phyloP scores from a whole-genome alignment of 2,888 invertebrate genomes.

The Nysson spinosus region DNA sequence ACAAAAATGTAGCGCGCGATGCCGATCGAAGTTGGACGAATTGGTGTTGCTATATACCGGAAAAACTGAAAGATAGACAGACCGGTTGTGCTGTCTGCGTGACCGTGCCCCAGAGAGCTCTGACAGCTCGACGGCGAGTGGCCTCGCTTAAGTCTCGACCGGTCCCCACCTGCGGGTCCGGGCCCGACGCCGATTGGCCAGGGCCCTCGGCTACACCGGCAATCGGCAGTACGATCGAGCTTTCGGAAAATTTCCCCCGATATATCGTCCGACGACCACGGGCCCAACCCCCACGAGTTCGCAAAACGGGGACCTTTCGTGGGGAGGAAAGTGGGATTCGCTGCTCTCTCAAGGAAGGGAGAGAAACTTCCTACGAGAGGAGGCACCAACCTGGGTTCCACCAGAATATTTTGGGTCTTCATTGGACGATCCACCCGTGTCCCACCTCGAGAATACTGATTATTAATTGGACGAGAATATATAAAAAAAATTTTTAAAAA shows the following conservation, averaged over 20 bases:
- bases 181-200: constrained; percentile 70
- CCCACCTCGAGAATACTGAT: background rate
- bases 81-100: constrained; percentile 72
- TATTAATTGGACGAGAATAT: constrained; percentile 8
- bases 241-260: constrained; percentile 74
- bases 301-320: constrained; percentile 32
- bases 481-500: constrained; percentile 2
- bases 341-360: constrained; percentile 35
- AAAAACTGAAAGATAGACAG: constrained; percentile 44
- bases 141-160: constrained; percentile 77
- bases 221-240: constrained; percentile 69
- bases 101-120: constrained; percentile 78
- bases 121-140: constrained; percentile 77
- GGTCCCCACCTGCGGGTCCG: constrained; percentile 70
- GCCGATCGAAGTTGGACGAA: background rate
- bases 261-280: constrained; percentile 54
- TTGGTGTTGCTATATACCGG: constrained; percentile 8
- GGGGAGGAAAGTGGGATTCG: constrained; percentile 61
- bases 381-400: constrained; percentile 23
- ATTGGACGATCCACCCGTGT: constrained; percentile 1
- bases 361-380: constrained; percentile 33
- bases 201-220: constrained; percentile 66
- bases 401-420: constrained; percentile 36
- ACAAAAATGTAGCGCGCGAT: too few species aligned
- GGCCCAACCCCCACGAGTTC: constrained; percentile 53